Evolutionary conservation across 2,797 vertebrate species (phyloP).

Genomic region (Strix occidentalis): DNA sequence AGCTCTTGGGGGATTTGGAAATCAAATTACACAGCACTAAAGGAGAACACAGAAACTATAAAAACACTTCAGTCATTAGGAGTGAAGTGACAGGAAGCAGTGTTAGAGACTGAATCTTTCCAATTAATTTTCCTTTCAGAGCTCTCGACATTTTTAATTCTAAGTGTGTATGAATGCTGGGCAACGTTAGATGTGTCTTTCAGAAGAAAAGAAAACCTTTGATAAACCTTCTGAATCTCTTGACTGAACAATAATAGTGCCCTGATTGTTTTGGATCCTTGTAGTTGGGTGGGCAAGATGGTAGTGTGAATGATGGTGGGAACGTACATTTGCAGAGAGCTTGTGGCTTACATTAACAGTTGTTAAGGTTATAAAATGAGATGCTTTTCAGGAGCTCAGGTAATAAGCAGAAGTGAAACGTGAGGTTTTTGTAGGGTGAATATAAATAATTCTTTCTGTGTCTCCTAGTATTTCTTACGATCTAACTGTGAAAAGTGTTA

Average conservation of each 20-base stretch:
- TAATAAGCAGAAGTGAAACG: background rate
- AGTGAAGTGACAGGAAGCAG: constrained; percentile 35
- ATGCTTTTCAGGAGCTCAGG: background rate
- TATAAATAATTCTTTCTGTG: constrained; percentile 42
- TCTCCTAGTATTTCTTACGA: background rate
- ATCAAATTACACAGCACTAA: background rate
- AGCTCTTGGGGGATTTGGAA: background rate
- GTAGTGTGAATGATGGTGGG: background rate
- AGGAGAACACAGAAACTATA: background rate
- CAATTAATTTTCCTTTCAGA: constrained; percentile 37
- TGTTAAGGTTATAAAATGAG: background rate
- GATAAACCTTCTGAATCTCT: background rate
- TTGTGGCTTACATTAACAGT: background rate
- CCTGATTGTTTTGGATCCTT: background rate
- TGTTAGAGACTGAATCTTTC: background rate
- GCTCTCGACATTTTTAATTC: background rate
- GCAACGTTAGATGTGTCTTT: background rate
- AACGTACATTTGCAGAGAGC: background rate
- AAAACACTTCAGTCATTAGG: constrained; percentile 37
- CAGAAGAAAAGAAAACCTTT: background rate
- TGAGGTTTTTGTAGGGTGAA: background rate
- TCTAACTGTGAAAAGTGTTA: background rate
- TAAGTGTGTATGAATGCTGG: background rate
- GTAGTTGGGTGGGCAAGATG: background rate
- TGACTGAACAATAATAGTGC: background rate